Base-by-base conservation (phyloP, 2,888 invertebrate species). In the Athalia rosae region DNA sequence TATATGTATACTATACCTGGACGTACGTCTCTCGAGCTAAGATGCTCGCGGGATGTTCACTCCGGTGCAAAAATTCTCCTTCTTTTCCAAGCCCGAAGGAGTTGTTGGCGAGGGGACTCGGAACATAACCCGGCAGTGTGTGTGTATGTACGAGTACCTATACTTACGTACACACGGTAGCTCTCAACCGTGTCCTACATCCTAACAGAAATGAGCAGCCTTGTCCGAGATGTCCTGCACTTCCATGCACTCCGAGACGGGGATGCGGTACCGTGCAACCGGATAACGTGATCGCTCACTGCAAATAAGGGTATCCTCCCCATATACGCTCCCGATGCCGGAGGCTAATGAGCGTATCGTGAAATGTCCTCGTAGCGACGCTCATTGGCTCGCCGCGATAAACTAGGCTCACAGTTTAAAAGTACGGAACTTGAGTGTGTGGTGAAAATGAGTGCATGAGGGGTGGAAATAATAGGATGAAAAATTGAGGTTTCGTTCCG, bases 171-270 rank as follows among this genome's bases (percentile, higher is more conserved):
- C 67, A n/a, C n/a, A n/a, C n/a, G n/a, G 15, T 50, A 48, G 15
- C 67, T 67, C 50, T 41, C 67, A 41, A 28, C 67, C 67, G 9
- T 67, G 67, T 53, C 67, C 67, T 67, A 67, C 67, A 67, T 67
- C 50, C 67, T 53, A 50, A 50, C 48, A 15, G 67, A 50, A 67
- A 48, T 28, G 50, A 53, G 7, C 50, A 67, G 67, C 50, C 67
- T 67, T 53, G 67, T 67, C 67, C 48, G 7, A 53, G 67, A 67
- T 50, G 41, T 50, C 53, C 67, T 28, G 41, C 53, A 15, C 5
- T 15, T 15, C 13, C 59, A 4, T 41, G 53, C 50, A 50, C 11
- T 50, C 28, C 41, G n/a, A 48, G 50, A 11, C 53, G 5, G 53
- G 53, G 53, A 28, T 28, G 11, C 50, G 9, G 53, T 67, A 28